Evolutionary conservation across 2,113 vertebrate species (phyloP).

Genomic region (Deroptyus accipitrinus): DNA sequence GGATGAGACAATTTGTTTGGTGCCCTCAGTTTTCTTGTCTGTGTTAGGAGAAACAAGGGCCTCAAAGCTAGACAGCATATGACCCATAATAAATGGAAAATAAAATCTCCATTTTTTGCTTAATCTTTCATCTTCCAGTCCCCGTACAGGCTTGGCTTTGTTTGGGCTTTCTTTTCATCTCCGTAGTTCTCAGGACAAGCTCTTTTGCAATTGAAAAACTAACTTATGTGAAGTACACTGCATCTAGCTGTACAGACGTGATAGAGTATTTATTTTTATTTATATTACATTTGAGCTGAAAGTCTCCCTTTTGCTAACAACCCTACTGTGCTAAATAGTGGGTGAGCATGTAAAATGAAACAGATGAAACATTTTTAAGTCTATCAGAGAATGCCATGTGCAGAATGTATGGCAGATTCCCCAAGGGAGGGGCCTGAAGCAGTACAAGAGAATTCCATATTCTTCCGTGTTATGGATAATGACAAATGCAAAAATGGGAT

Average conservation of each 20-base stretch:
- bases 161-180: fast-evolving
- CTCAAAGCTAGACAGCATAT: background rate
- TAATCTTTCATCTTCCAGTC: background rate
- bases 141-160: background rate
- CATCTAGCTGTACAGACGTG: background rate
- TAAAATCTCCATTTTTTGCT: background rate
- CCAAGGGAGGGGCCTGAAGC: background rate
- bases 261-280: background rate
- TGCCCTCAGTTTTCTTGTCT: background rate
- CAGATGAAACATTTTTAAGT: background rate
- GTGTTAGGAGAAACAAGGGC: background rate
- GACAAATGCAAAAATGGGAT: background rate
- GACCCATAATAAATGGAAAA: background rate
- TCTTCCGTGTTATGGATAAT: background rate
- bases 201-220: background rate
- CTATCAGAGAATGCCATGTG: background rate
- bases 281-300: background rate
- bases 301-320: background rate
- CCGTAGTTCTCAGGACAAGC: background rate
- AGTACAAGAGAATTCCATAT: background rate
- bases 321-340: background rate
- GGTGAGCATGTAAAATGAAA: background rate
- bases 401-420: background rate
- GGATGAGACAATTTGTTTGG: background rate
- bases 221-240: background rate